Evolutionary conservation across 2,888 invertebrate genomes (phyloP), one percentile per base, ranked within the genome.

Genomic region (Aphodius granarius): DNA sequence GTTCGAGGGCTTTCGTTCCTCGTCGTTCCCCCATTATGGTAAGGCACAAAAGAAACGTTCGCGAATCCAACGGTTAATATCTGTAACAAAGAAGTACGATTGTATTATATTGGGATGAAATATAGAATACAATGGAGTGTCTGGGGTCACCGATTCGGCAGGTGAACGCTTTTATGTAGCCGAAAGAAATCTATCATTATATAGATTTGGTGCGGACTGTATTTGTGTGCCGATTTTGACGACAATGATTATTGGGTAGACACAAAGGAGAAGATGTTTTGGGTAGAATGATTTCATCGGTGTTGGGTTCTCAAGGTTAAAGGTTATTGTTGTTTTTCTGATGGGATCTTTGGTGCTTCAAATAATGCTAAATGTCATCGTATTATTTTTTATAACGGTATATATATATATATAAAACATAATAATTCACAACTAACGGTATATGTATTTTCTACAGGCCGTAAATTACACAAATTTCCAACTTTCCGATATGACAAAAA

Each of bases 1-100:
- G 88, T 88, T 97, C 97, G 85, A 98, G 88, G 79, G 95, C 97
- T 89, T 95, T 96, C 83, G 97, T 95, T 80, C 96, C 96, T 84
- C 93, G 91, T 84, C 93, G 91, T 88, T 95, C 96, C 80, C 93
- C 92, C 95, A 95, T 95, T 83, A 83, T 82, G 75, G 63, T 66
- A 20, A 17, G 22, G 63, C 23, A 66, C 62, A 71, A 73, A 73
- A 75, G 43, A n/a, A n/a, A 43, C 43, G 43, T 9, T 43, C 43
- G 43, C 43, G 6, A 9, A 43, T 43, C 43, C 43, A 43, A 43
- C 43, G 43, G 43, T 43, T 43, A 43, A 43, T 9, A 43, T 43
- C 43, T 43, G 43, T n/a, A 77, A 77, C 77, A 78, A 78, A 73
- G 75, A 76, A 78, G 20, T 16, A 19, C 19, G 21, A 13, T 18